phyloP scores from a whole-genome alignment of 2,113 vertebrate genomes.

The Meles meles region DNA sequence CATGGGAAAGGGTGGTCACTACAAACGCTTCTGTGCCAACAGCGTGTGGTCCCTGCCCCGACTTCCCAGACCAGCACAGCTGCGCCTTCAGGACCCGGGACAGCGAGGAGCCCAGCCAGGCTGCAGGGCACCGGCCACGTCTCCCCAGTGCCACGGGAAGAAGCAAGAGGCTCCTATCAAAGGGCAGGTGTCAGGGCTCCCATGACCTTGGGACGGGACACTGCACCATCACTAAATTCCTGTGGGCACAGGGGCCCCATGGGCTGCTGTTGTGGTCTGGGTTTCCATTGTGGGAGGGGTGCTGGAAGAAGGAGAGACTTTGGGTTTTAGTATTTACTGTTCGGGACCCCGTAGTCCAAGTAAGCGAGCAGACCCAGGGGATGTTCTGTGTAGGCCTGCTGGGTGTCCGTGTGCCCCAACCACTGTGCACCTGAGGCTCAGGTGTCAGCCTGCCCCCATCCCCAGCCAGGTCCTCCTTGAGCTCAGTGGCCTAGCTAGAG shows the following conservation, averaged over 20 bases:
- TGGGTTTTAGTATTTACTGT: too few species aligned
- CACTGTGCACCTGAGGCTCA: fast-evolving
- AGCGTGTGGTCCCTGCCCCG: neutral
- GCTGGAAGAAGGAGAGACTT: neutral
- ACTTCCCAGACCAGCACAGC: fast-evolving
- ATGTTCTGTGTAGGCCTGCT: fast-evolving
- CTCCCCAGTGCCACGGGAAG: neutral
- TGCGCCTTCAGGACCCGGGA: neutral
- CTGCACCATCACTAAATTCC: neutral
- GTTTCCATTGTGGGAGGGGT: neutral
- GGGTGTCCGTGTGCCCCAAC: neutral
- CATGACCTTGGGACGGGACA: too few species aligned
- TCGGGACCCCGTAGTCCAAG: fast-evolving
- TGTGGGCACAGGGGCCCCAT: fast-evolving
- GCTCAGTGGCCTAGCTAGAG: fast-evolving
- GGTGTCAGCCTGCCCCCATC: neutral
- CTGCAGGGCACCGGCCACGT: neutral
- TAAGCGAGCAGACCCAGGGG: too few species aligned
- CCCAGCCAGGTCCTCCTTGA: fast-evolving
- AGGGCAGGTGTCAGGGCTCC: neutral
- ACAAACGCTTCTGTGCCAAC: neutral
- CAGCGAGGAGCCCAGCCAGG: neutral
- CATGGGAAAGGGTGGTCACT: neutral
- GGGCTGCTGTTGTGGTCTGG: fast-evolving
- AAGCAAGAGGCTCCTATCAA: neutral